These are phyloP conservation scores for Notamacropus eugenii DNA, from an alignment of 2,797 vertebrate species.

Conservation along the genomic window DNA sequence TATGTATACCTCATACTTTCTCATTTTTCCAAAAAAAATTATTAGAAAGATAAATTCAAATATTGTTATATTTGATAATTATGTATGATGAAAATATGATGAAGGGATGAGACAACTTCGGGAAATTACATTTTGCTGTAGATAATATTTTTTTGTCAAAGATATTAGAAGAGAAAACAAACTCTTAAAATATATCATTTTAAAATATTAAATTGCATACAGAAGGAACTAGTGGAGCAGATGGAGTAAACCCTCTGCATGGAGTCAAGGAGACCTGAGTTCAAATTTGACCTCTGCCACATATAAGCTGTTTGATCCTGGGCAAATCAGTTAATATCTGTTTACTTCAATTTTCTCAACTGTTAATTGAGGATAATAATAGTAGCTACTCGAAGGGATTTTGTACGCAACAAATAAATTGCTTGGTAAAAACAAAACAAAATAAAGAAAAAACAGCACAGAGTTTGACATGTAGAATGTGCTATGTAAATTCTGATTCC, in stretches of 20 bases:
- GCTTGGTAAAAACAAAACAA: neutral
- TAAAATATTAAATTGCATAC: neutral
- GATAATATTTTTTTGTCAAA: neutral
- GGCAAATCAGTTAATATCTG: neutral
- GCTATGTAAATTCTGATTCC: neutral
- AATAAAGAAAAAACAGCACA: too few species aligned
- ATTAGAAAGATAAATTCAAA: too few species aligned
- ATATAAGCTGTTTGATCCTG: neutral
- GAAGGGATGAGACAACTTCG: neutral
- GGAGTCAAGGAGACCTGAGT: neutral
- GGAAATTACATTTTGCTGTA: conserved; percentile 14
- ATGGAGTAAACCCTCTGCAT: neutral
- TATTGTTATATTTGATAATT: neutral
- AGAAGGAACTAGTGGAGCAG: neutral
- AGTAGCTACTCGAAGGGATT: neutral
- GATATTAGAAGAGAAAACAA: neutral
- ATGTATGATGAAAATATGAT: conserved; percentile 3
- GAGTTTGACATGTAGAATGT: neutral
- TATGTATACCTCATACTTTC: neutral
- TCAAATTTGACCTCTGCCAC: neutral
- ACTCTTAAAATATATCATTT: accelerated
- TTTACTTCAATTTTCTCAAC: neutral
- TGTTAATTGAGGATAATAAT: neutral
- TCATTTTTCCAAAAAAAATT: neutral
- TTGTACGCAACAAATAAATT: neutral